Percentiles rank a stretch among this genome's conserved stretches.
These are phyloP conservation scores for Synanthedon tipuliformis DNA, from an alignment of 2,888 invertebrate species.

Conservation along the genomic window DNA sequence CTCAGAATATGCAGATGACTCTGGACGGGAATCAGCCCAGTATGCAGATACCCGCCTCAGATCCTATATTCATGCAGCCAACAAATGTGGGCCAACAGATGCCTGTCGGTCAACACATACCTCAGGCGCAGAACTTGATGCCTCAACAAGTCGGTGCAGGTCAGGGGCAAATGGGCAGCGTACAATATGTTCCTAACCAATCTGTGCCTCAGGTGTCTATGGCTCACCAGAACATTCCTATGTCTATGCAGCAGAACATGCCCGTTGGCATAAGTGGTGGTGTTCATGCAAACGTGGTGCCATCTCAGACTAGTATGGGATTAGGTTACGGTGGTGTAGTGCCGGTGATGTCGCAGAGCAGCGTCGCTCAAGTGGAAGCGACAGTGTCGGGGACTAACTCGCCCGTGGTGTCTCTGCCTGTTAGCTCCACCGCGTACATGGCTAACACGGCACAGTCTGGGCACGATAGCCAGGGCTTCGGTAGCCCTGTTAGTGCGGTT, in stretches of 20 bases:
- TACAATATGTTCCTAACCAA: conserved; percentile 56
- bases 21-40: conserved; percentile 66
- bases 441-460: conserved; percentile 40
- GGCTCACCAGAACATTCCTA: conserved; percentile 65
- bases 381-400: conserved; percentile 65
- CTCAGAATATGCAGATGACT: conserved; percentile 68
- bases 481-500: conserved; percentile 64
- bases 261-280: conserved; percentile 57
- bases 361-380: conserved; percentile 53
- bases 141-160: conserved; percentile 52
- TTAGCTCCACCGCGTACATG: conserved; percentile 50
- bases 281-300: conserved; percentile 60
- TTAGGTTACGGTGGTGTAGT: conserved; percentile 54
- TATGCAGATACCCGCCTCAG: conserved; percentile 68
- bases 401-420: conserved; percentile 63
- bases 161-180: conserved; percentile 53
- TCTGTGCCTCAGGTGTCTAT: conserved; percentile 50
- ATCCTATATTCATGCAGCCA: conserved; percentile 63
- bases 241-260: conserved; percentile 64
- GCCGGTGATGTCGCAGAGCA: conserved; percentile 66
- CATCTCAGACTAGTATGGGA: conserved; percentile 62
- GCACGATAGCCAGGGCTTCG: conserved; percentile 62
- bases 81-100: conserved; percentile 54
- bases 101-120: conserved; percentile 56
- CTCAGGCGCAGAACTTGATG: conserved; percentile 54